phyloP scores from a whole-genome alignment of 2,797 vertebrate genomes.

The Chelmon rostratus region DNA sequence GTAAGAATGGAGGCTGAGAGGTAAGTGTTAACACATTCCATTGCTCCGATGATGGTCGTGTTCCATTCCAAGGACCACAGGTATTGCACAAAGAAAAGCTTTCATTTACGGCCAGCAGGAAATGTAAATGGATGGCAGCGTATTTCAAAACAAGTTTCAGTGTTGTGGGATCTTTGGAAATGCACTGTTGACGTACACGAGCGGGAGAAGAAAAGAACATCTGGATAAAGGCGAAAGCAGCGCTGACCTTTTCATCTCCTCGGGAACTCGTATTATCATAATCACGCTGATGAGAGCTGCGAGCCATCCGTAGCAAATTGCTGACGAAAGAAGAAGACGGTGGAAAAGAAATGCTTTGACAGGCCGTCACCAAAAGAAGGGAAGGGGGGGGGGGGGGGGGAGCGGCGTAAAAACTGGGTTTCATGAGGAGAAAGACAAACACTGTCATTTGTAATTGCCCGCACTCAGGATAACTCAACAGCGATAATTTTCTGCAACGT shows the following conservation, averaged over 20 bases:
- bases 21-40: slow-evolving; percentile 29
- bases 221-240: slow-evolving; percentile 48
- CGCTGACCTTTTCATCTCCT: slow-evolving; percentile 58
- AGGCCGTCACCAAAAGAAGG: slow-evolving; percentile 64
- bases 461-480: slow-evolving; percentile 73
- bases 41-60: slow-evolving; percentile 9
- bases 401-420: slow-evolving; percentile 67
- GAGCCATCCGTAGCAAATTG: slow-evolving; percentile 66
- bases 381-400: too few species aligned
- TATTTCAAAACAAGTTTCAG: slow-evolving; percentile 23
- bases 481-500: slow-evolving; percentile 76
- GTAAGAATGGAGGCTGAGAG: slow-evolving; percentile 1
- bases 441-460: slow-evolving; percentile 83
- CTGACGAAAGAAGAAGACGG: slow-evolving; percentile 47
- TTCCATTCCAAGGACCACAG: slow-evolving; percentile 12
- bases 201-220: slow-evolving; percentile 45
- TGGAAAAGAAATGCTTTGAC: slow-evolving; percentile 63
- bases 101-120: slow-evolving; percentile 25
- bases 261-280: slow-evolving; percentile 60
- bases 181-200: slow-evolving; percentile 9
- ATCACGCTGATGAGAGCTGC: slow-evolving; percentile 66
- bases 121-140: slow-evolving; percentile 5
- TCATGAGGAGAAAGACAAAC: slow-evolving; percentile 78
- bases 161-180: slow-evolving; percentile 29
- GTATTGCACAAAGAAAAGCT: slow-evolving; percentile 21